These are phyloP conservation scores for Hetaerina titia DNA, from an alignment of 2,888 invertebrate genomes.

Conservation along the genomic window DNA sequence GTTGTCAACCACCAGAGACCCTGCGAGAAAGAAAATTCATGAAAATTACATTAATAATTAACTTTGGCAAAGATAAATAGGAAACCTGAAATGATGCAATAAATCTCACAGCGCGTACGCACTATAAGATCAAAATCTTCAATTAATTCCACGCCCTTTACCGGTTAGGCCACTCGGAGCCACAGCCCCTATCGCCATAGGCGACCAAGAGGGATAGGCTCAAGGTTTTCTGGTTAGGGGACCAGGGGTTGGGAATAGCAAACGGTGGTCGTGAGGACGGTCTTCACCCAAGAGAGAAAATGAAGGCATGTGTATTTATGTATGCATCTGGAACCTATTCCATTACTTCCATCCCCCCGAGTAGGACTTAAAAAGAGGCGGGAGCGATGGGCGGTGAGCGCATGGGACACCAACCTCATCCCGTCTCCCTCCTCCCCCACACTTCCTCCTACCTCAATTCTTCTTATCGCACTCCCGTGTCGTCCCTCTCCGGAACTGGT, in stretches of 20 bases:
- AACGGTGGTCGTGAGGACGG: background rate
- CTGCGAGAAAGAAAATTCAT: no score
- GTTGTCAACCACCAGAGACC: no score
- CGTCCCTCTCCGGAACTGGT: conserved; percentile 1
- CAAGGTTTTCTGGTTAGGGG: background rate
- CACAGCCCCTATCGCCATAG: background rate
- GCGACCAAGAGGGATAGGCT: background rate
- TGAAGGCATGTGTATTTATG: conserved; percentile 4
- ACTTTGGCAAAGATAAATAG: no score
- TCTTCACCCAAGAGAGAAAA: background rate
- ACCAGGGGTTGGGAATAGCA: background rate
- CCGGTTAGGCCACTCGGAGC: background rate
- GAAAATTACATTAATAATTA: no score
- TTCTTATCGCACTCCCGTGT: conserved; percentile 1
- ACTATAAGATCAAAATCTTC: no score
- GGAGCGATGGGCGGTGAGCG: background rate
- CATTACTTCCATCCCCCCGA: conserved; percentile 8
- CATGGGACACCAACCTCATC: background rate
- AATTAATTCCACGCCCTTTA: no score
- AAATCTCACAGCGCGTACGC: no score
- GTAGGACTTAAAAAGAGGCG: background rate
- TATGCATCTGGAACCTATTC: conserved; percentile 29
- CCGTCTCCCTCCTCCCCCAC: background rate
- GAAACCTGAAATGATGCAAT: no score
- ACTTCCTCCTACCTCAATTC: background rate